Evolutionary conservation across 2,797 vertebrate genomes (phyloP), one percentile per base, ranked within the genome.

Genomic region (Pagetopsis macropterus): DNA sequence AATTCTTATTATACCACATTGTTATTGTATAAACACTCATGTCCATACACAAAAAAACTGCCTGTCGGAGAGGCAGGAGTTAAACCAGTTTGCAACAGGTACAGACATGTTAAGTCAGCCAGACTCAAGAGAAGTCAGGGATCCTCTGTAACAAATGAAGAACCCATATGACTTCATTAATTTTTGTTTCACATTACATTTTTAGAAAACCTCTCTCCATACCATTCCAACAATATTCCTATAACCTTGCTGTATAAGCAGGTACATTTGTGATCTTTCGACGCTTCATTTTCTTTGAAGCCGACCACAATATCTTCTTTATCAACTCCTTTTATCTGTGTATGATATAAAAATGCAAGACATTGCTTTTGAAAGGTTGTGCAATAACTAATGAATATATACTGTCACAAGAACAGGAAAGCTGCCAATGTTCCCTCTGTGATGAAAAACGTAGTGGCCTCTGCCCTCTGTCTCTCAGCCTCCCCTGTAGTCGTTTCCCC

Each of bases 401-500:
- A 68, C 65, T 49, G 49, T 80, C 51, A 56, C 10, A 17, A 77
- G 56, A 72, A 66, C 60, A 66, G 81, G 59, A 76, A 61, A 60
- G 76, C 76, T 81, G 86, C 77, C 83, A 76, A 71, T 16, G 48
- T 67, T 87, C 72, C 76, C 81, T 67, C 60, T 49, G 62, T 84
- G 83, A 84, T 91, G 85, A 91, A 87, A 88, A 76, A 75, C 74
- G 44, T 58, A 75, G 37, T 77, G 78, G 75, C 82, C 81, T 75
- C 74, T 88, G 81, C 75, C 65, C 78, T 83, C 79, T 51, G 63
- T 74, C 75, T 86, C 68, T 82, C 84, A 80, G 77, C 72, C 78
- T 86, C 71, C 58, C 79, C 79, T 88, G 83, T 78, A 84, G 80
- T 88, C 81, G 86, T 87, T 90, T 91, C 87, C 90, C 77, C 71